phyloP scores from a whole-genome alignment of 2,888 invertebrate genomes.

The Ditylenchus weischeri region DNA sequence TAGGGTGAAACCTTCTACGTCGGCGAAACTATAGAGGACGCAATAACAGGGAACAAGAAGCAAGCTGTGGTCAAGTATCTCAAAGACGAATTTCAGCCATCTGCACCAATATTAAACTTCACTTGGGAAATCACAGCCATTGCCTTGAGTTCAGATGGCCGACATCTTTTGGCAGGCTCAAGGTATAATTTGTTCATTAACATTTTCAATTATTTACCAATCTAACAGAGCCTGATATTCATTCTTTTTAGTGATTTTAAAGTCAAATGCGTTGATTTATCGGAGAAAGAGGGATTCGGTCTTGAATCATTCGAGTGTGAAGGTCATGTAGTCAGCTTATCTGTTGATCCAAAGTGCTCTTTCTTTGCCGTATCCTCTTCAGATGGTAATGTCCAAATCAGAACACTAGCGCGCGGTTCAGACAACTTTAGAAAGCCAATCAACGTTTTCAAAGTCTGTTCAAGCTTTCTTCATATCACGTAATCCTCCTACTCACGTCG shows the following conservation, averaged over 20 bases:
- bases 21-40: slow-evolving; percentile 19
- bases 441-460: slow-evolving; percentile 17
- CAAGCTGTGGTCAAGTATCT: slow-evolving; percentile 26
- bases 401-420: slow-evolving; percentile 13
- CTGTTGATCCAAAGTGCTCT: slow-evolving; percentile 20
- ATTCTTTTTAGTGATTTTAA: slow-evolving; percentile 26
- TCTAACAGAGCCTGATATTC: not conserved
- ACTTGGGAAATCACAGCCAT: slow-evolving; percentile 26
- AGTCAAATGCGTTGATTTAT: slow-evolving; percentile 23
- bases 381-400: slow-evolving; percentile 29
- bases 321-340: slow-evolving; percentile 21
- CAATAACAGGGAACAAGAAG: slow-evolving; percentile 25
- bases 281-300: not conserved
- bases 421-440: slow-evolving; percentile 10
- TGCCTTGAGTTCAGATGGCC: slow-evolving; percentile 21
- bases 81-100: slow-evolving; percentile 14
- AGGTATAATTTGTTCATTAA: slow-evolving; percentile 16
- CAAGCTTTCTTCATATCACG: slow-evolving; percentile 17
- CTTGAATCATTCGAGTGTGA: slow-evolving; percentile 27
- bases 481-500: slow-evolving; percentile 1
- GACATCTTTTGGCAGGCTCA: slow-evolving; percentile 27
- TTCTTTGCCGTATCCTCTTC: slow-evolving; percentile 26
- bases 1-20: slow-evolving; percentile 27
- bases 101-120: slow-evolving; percentile 24
- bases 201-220: slow-evolving; percentile 2